A percentile compares a stretch with the other conserved stretches of the same genome.
Evolutionary conservation across 92 coral and sea anemone genomes (phyloP).

Genomic region (Montipora capitata): DNA sequence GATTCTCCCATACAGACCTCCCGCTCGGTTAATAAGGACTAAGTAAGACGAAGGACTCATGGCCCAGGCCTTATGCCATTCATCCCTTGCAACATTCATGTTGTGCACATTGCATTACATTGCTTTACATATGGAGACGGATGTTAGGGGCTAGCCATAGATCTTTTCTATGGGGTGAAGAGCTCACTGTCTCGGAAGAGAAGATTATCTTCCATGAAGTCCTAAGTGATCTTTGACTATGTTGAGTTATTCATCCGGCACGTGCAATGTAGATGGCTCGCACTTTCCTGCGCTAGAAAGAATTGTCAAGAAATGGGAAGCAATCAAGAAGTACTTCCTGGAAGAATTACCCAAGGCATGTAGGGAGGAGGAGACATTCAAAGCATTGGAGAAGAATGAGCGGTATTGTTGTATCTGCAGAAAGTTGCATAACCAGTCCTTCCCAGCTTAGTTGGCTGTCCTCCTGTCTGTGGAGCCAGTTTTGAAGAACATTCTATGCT

Average conservation of each 20-base stretch:
- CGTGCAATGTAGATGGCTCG: constrained; percentile 48
- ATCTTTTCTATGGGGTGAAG: too few relatives aligned
- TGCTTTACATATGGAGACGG: too few relatives aligned
- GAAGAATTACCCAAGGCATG: constrained; percentile 37
- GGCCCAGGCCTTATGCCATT: too few relatives aligned
- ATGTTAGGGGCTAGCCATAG: too few relatives aligned
- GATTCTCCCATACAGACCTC: too few relatives aligned
- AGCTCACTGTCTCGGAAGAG: too few relatives aligned
- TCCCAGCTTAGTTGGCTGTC: constrained; percentile 28
- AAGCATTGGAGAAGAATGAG: constrained; percentile 33
- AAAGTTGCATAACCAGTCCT: constrained; percentile 26
- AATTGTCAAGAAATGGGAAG: constrained; percentile 50
- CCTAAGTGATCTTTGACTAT: too few relatives aligned
- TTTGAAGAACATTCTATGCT: constrained; percentile 39
- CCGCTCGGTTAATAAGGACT: too few relatives aligned
- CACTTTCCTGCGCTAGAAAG: constrained; percentile 48
- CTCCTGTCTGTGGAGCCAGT: constrained; percentile 51
- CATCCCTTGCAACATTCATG: too few relatives aligned
- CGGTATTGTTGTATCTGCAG: constrained; percentile 28
- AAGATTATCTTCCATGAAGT: too few relatives aligned
- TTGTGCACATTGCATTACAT: too few relatives aligned
- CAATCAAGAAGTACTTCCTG: constrained; percentile 39
- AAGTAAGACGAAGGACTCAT: too few relatives aligned
- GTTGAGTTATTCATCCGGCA: constrained; percentile 23
- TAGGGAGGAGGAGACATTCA: constrained; percentile 4